These are phyloP conservation scores for Lithobates pipiens DNA, from an alignment of 2,797 vertebrate genomes.

Conservation along the genomic window DNA sequence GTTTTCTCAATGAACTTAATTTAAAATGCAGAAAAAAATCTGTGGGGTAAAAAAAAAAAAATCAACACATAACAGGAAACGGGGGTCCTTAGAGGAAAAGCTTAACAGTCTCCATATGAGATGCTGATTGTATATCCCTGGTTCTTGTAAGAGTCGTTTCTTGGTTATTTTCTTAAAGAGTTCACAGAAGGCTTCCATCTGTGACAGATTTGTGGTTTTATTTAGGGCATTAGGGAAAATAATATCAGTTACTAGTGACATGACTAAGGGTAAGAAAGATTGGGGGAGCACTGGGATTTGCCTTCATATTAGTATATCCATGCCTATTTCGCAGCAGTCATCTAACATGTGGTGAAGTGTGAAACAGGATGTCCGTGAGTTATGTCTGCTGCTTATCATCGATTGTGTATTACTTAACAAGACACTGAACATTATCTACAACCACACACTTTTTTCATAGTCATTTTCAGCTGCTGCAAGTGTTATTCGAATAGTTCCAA, in stretches of 20 bases:
- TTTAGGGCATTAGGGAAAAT: conserved; percentile 45
- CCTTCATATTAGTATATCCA: neutral
- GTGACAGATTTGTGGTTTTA: conserved; percentile 54
- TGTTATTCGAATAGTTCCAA: neutral
- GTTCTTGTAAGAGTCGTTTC: conserved; percentile 19
- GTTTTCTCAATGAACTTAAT: conserved; percentile 51
- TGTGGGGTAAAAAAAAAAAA: conserved; percentile 41
- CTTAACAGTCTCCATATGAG: conserved; percentile 60
- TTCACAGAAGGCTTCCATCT: conserved; percentile 37
- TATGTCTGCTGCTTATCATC: conserved; percentile 5
- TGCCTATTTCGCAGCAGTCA: neutral
- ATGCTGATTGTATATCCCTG: conserved; percentile 35
- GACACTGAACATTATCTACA: neutral
- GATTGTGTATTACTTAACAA: neutral
- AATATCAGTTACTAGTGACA: conserved; percentile 32
- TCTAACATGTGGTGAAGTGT: conserved; percentile 10
- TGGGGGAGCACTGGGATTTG: neutral
- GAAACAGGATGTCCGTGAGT: conserved; percentile 13
- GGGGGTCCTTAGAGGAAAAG: conserved; percentile 45
- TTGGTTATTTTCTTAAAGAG: conserved; percentile 46
- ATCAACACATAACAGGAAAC: conserved; percentile 53
- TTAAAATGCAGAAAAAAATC: conserved; percentile 39
- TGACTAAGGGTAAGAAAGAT: conserved; percentile 3
- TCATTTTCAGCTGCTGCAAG: neutral
- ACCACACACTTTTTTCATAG: neutral